Evolutionary conservation across 2,888 invertebrate genomes (phyloP).

Genomic region (Podabrus alpinus): DNA sequence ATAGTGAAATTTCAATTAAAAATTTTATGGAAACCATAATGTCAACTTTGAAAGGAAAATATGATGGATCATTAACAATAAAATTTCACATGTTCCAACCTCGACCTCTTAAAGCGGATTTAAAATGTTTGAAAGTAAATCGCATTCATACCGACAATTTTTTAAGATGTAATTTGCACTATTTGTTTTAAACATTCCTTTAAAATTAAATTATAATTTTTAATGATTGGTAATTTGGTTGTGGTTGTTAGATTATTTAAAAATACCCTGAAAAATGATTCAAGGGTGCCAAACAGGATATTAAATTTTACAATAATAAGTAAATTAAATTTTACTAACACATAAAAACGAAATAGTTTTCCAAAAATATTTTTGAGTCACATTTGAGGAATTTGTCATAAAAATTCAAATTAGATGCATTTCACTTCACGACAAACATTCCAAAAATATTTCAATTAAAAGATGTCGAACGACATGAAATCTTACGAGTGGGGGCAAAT

Average conservation of each 20-base stretch:
- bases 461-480: no score
- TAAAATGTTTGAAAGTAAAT: not conserved
- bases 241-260: not conserved
- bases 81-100: slow-evolving; percentile 33
- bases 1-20: not conserved
- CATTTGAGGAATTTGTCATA: not conserved
- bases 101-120: slow-evolving; percentile 33
- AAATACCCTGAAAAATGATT: no score
- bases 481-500: not conserved
- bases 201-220: not conserved
- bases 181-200: not conserved
- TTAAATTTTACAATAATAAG: not conserved
- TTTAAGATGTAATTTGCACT: not conserved
- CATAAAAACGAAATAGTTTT: not conserved
- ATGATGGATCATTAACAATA: slow-evolving; percentile 17
- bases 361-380: not conserved
- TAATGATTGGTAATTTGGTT: not conserved
- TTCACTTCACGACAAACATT: not conserved
- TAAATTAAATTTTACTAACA: not conserved
- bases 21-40: not conserved
- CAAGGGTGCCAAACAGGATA: not conserved
- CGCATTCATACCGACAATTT: not conserved
- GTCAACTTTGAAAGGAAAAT: not conserved
- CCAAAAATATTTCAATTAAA: not conserved
- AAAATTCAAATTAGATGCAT: not conserved